Base-by-base conservation (phyloP, 1,140 invertebrate species). In the Holcopasites calliopsidis region DNA sequence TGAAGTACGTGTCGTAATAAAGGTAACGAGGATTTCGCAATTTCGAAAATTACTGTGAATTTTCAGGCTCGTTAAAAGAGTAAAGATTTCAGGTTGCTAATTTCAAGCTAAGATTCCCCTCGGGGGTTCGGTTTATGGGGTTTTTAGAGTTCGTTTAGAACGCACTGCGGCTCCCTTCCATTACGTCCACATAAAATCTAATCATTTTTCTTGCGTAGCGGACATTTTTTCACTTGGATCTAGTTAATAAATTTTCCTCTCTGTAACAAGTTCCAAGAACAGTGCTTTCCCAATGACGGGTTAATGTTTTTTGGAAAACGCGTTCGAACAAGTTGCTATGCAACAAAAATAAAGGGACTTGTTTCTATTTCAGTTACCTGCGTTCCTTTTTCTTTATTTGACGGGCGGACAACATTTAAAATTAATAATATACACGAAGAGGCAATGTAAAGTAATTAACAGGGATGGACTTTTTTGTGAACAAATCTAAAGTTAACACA, bases 1-100 rank as follows among this genome's bases (percentile, higher is more conserved):
- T 3, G 62, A 28, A 57, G 38, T 44, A 44, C 8, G 49, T 75
- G 58, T 69, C 65, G 79, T 57, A 76, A 81, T 26, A 64, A 52
- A 31, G 23, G 35, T 26, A 69, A 74, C 62, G 8, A 66, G 40
- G 31, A 47, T 55, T 23, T 38, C 26, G 42, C 11, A 76, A 82
- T 52, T 76, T 80, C 35, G 47, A 65, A 80, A 80, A 82, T 80
- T 66, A 50, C 58, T 4, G 52, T 54, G 52, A 65, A 65, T 61
- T 80, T 71, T 35, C 44, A 44, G 13, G 1, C 11, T 3, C 16
- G 16, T 11, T 7, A 21, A 47, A 6, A 55, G 2, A 38, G 40
- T 62, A 31, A 33, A 38, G 18, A n/a, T 0, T 11, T 1, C n/a
- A n/a, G n/a, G n/a, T n/a, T n/a, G n/a, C n/a, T n/a, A n/a, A n/a